These are phyloP conservation scores for Cataglyphis livida DNA, from an alignment of 2,888 invertebrate genomes.

Conservation along the genomic window DNA sequence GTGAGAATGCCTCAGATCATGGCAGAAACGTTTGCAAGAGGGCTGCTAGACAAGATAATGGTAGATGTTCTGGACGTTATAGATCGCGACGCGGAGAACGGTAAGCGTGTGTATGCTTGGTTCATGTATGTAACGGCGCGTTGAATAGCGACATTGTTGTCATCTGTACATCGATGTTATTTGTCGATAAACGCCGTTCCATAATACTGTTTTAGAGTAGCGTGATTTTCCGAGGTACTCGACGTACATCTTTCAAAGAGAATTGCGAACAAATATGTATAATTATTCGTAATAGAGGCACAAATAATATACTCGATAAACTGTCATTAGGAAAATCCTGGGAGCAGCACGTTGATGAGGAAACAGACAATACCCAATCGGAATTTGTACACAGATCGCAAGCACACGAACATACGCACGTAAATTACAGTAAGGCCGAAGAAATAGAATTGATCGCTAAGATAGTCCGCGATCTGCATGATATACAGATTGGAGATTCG, in stretches of 20 bases:
- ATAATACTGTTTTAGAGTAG: not conserved
- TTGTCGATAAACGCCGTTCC: slow-evolving; percentile 14
- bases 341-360: slow-evolving; percentile 28
- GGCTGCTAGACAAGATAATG: slow-evolving; percentile 75
- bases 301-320: slow-evolving; percentile 12
- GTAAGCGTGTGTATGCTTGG: slow-evolving; percentile 41
- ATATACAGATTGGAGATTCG: slow-evolving; percentile 77
- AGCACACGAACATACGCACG: slow-evolving; percentile 28
- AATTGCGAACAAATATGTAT: not conserved
- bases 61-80: slow-evolving; percentile 72
- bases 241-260: not conserved
- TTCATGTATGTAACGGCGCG: not conserved
- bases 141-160: slow-evolving; percentile 37
- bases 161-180: not conserved
- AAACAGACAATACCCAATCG: slow-evolving; percentile 25
- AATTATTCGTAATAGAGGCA: slow-evolving; percentile 3
- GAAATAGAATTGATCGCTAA: slow-evolving; percentile 66
- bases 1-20: slow-evolving; percentile 70
- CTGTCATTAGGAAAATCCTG: slow-evolving; percentile 39
- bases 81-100: slow-evolving; percentile 51
- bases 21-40: slow-evolving; percentile 74
- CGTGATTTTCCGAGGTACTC: not conserved
- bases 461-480: slow-evolving; percentile 70
- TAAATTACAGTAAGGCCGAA: slow-evolving; percentile 48
- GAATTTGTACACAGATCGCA: slow-evolving; percentile 10